Evolutionary conservation across 2,113 vertebrate genomes (phyloP), one percentile per base, ranked within the genome.

Genomic region (Spea bombifrons): DNA sequence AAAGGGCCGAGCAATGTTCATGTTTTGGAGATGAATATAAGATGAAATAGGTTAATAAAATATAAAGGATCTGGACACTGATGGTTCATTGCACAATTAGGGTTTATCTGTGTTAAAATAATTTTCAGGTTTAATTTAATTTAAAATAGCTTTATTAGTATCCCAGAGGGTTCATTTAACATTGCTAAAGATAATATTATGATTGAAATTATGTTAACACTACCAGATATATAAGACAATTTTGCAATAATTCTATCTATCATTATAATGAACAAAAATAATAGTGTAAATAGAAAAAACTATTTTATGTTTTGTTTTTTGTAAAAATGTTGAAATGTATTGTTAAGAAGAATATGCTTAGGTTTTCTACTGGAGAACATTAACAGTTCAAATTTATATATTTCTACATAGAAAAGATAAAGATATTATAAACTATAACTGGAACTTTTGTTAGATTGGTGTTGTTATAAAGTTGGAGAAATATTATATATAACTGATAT

Each of bases 41-140:
- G 59, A 48, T 76, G 43, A 49, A 7, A 68, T 76, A 68, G 67
- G 15, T 46, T 43, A 76, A 76, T 76, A 76, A 76, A 76, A 57
- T 55, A 43, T 67, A 68, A 57, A 57, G 75, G 65, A 50, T 43
- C 65, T 55, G 65, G 68, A 76, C 43, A 45, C 52, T 55, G n/a
- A n/a, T 12, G 50, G 50, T 68, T 76, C 50, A 76, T 67, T 68
- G 48, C 46, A 55, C 5, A 76, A 76, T 76, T 67, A 30, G 55
- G 48, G 16, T 30, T 30, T 30, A 30, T 30, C 30, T 30, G 65
- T 76, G 65, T 76, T 57, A 67, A 57, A 76, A 68, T 16, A 30
- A 57, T 16, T 13, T 57, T 45, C 44, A 76, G 17, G 52, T 68
- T 45, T 45, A 75, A 75, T 46, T 66, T 67, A 66, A 66, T 46